phyloP scores from a whole-genome alignment of 2,113 vertebrate species.

The Pristiophorus japonicus region DNA sequence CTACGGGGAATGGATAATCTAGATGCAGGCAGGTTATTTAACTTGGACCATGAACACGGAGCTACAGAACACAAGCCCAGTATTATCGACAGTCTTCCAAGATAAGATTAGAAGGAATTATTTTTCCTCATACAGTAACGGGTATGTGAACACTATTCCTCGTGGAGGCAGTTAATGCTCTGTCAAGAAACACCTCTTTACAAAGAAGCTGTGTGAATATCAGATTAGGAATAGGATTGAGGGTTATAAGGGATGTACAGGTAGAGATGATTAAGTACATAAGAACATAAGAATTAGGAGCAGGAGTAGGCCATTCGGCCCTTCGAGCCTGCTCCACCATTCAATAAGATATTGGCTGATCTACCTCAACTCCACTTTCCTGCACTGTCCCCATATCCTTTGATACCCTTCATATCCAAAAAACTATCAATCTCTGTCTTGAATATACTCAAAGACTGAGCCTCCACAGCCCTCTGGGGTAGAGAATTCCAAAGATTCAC shows the following conservation, averaged over 20 bases:
- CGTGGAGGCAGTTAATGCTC: not conserved
- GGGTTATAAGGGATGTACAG: not conserved
- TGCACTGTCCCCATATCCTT: too few species aligned
- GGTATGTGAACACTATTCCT: not conserved
- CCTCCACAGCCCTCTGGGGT: too few species aligned
- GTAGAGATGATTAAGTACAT: too few species aligned
- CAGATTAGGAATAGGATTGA: not conserved
- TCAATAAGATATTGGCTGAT: too few species aligned
- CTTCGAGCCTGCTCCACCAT: too few species aligned
- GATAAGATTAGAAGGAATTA: not conserved
- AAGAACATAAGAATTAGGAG: too few species aligned
- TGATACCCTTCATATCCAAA: too few species aligned
- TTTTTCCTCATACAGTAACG: not conserved
- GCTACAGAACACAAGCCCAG: not conserved
- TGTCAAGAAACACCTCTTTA: not conserved
- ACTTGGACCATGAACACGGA: not conserved
- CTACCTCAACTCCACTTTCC: too few species aligned
- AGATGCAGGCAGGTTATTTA: not conserved
- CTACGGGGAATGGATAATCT: not conserved
- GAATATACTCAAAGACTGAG: too few species aligned
- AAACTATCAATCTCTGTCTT: too few species aligned
- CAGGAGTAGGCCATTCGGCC: too few species aligned
- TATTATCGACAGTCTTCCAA: not conserved
- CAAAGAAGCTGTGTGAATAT: not conserved
- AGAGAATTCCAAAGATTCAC: too few species aligned